Base-by-base conservation (phyloP, 30 jellyfish, hydroid and myxozoan species). In the Cassiopea xamachana region DNA sequence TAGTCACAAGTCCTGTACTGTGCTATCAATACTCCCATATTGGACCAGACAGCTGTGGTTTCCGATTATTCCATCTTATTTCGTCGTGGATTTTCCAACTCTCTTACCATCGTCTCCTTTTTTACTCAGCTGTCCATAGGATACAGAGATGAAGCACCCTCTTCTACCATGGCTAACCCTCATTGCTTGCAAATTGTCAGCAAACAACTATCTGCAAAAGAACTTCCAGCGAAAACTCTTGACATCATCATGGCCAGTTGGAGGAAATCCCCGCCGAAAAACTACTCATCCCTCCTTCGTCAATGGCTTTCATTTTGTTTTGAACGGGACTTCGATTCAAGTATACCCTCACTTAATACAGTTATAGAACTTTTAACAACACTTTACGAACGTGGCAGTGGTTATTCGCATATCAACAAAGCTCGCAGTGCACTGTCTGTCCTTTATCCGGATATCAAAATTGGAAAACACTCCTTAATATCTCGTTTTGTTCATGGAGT, bases 41-140 rank as follows among this genome's bases (percentile, higher is more conserved):
- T 88, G 95, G 95, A 86, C 88, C 43, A 81, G 85, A 48, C 90
- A 88, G 72, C 90, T 82, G 45, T 88, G 95, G 91, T 78, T 76
- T 81, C 87, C 86, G 50, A 45, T 19, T 18, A 27, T 84, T 7
- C 4, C 79, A 10, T 4, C n/a, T 1, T 17, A 68, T 10, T 59
- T 70, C 8, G 39, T 27, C 39, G 68, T 69, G 16, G 77, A 71
- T 27, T 18, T 18, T 71, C 92, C 85, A 16, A 1, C 71, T 44
- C 67, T 44, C 3, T 4, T 84, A 4, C 78, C 92, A 16, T 55
- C 64, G 50, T 9, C 44, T 51, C 45, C 64, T 58, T 71, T 78
- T 17, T 43, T 69, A 51, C 79, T 84, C 44, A 84, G 67, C 47
- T 74, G 79, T 45, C 92, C 77, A 47, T 50, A 64, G 15, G 45